Percentiles rank a stretch among this genome's conserved stretches.
phyloP scores from a whole-genome alignment of 2,888 invertebrate species.

The Cantharis rufa region DNA sequence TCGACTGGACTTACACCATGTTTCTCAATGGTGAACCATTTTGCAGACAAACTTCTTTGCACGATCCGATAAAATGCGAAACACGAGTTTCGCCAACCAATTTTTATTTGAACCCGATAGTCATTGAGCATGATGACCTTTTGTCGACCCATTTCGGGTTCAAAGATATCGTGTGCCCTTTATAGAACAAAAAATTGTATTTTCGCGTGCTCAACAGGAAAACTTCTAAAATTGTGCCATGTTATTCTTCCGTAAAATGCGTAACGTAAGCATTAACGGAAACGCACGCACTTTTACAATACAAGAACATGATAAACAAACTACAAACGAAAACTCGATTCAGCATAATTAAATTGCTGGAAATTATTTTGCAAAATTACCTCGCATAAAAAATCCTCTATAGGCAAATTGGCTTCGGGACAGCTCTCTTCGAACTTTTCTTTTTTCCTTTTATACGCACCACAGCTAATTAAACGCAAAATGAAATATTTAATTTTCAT shows the following conservation, averaged over 20 bases:
- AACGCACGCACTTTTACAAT: not conserved
- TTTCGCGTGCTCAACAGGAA: not conserved
- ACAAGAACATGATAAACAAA: not conserved
- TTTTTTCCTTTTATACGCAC: not conserved
- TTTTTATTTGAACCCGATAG: not conserved
- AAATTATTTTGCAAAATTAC: not conserved
- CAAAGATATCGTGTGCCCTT: not conserved
- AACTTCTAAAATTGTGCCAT: not conserved
- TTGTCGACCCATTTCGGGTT: constrained; percentile 9
- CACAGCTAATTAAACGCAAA: not conserved
- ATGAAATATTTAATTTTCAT: not conserved
- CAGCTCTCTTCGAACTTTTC: not conserved
- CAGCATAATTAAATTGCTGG: not conserved
- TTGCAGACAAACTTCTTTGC: not conserved
- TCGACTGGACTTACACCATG: not conserved
- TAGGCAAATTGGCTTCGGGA: not conserved
- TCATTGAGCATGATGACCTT: constrained; percentile 4
- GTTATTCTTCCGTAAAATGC: not conserved
- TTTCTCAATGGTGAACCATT: not conserved
- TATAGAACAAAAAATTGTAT: not conserved
- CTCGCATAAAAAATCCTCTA: not conserved
- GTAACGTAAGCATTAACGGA: not conserved
- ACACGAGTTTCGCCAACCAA: not conserved
- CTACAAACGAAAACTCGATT: not conserved
- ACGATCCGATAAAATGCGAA: not conserved